phyloP scores from a whole-genome alignment of 1,140 invertebrate species.

The Camponotus pennsylvanicus region DNA sequence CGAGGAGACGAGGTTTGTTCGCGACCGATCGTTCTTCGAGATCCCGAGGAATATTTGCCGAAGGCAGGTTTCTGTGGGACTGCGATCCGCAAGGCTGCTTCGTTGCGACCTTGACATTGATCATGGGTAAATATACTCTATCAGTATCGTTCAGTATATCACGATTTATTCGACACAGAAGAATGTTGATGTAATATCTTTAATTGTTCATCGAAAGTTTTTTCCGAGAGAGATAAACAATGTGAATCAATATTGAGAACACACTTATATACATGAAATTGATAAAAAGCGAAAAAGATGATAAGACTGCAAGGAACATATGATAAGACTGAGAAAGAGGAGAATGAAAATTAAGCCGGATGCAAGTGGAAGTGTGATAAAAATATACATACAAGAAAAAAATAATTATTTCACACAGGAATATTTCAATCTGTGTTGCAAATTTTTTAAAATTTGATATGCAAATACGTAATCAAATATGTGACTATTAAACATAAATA shows the following conservation, averaged over 20 bases:
- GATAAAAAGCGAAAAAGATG: not conserved
- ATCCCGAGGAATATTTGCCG: not conserved
- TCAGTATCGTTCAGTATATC: not conserved
- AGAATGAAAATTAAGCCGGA: not conserved
- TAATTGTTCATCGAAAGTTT: not conserved
- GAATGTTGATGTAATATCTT: not conserved
- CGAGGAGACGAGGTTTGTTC: not conserved
- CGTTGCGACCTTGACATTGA: not conserved
- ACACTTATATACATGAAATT: not conserved
- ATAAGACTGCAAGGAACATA: not conserved
- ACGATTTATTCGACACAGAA: not conserved
- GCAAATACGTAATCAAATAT: not conserved
- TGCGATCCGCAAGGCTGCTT: too few species aligned
- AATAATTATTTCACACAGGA: not conserved
- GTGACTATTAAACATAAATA: not conserved
- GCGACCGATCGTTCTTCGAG: not conserved
- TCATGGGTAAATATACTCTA: conserved; percentile 60
- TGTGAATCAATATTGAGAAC: not conserved
- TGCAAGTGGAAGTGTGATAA: not conserved
- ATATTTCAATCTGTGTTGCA: not conserved
- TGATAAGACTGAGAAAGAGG: not conserved
- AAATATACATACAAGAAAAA: not conserved
- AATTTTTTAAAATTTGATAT: not conserved
- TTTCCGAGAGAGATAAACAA: not conserved
- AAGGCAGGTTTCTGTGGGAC: not conserved